Percentiles rank a stretch among this genome's conserved stretches.
Evolutionary conservation across 1,140 invertebrate genomes (phyloP).

Genomic region (Zaprionus tsacasi): DNA sequence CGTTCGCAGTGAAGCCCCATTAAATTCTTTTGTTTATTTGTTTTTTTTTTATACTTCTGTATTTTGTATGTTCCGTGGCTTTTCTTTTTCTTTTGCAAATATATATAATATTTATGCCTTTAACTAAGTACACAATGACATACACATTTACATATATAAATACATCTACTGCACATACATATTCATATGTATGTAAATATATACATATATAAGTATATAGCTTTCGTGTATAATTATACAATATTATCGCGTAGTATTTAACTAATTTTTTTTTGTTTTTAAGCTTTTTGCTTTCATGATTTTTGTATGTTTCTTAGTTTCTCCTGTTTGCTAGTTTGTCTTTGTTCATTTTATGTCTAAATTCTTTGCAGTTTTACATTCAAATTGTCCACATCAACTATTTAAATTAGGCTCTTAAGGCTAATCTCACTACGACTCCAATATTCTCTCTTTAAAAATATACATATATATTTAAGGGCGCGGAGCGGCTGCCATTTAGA

Average conservation of each 20-base stretch:
- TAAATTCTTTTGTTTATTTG: neutral
- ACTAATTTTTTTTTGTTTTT: constrained; percentile 48
- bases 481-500: constrained; percentile 34
- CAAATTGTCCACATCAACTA: constrained; percentile 67
- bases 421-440: constrained; percentile 76
- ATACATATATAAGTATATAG: constrained; percentile 49
- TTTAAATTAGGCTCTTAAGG: constrained; percentile 73
- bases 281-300: constrained; percentile 49
- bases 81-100: constrained; percentile 65
- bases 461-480: constrained; percentile 36
- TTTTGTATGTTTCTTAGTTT: constrained; percentile 43
- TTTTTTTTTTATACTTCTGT: constrained; percentile 44
- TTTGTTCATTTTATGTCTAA: constrained; percentile 82
- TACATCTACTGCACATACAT: constrained; percentile 73
- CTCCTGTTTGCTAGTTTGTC: constrained; percentile 52
- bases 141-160: constrained; percentile 81
- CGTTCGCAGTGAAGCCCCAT: neutral
- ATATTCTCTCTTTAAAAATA: constrained; percentile 45
- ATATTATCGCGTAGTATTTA: constrained; percentile 73
- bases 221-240: constrained; percentile 73
- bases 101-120: constrained; percentile 66
- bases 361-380: constrained; percentile 73
- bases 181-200: constrained; percentile 67
- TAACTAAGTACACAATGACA: constrained; percentile 80
- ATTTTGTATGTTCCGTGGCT: constrained; percentile 61